phyloP scores from a whole-genome alignment of 2,888 invertebrate species.

The Graphium colonna region DNA sequence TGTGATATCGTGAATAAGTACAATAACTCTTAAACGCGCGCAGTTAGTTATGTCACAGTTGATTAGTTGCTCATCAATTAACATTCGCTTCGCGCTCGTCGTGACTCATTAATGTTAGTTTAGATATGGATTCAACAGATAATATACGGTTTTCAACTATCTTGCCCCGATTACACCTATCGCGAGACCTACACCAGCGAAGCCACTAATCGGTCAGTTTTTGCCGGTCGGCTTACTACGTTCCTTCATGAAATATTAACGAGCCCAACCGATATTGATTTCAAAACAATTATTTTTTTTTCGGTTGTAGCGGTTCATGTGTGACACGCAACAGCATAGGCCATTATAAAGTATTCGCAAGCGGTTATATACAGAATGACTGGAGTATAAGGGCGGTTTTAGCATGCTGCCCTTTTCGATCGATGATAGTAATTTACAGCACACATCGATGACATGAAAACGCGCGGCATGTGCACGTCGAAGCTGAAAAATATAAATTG shows the following conservation, averaged over 20 bases:
- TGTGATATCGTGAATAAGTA: too few relatives aligned
- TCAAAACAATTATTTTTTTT: slow-evolving; percentile 7
- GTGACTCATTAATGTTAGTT: background rate
- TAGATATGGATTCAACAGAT: background rate
- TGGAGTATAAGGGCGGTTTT: background rate
- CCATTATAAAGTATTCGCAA: background rate
- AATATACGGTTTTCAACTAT: background rate
- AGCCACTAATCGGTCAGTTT: background rate
- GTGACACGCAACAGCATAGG: slow-evolving; percentile 8
- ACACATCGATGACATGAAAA: background rate
- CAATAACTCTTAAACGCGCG: too few relatives aligned
- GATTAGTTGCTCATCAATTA: background rate
- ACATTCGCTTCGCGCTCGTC: background rate
- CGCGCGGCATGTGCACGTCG: background rate
- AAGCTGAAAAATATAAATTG: background rate
- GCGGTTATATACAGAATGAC: background rate
- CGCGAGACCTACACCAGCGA: background rate
- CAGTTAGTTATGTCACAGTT: too few relatives aligned
- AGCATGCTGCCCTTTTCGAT: background rate
- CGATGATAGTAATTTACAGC: background rate
- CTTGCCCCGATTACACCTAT: slow-evolving; percentile 1
- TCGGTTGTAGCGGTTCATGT: background rate
- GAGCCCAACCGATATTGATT: slow-evolving; percentile 6
- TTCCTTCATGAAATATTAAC: slow-evolving; percentile 5
- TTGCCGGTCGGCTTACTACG: background rate